A percentile compares a stretch with the other conserved stretches of the same genome.
Conservation (phyloP, 2,888 invertebrate genomes). For the Melanotus villosus region DNA sequence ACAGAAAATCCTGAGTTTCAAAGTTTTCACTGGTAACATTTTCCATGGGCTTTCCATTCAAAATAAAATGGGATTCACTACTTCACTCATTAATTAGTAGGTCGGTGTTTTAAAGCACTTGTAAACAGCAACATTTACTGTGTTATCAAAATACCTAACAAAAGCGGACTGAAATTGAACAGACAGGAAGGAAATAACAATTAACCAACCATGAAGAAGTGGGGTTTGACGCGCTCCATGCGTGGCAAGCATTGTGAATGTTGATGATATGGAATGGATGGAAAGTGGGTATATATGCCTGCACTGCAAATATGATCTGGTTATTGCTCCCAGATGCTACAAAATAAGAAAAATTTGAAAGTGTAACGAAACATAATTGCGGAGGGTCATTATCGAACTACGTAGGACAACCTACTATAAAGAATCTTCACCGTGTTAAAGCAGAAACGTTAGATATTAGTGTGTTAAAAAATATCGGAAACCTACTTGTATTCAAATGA, state of each 20-base stretch:
- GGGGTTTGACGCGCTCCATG: constrained; percentile 49
- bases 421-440: too few relatives aligned
- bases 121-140: constrained; percentile 3
- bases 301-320: constrained; percentile 34
- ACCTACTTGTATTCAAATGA: too few relatives aligned
- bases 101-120: neutral
- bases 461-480: too few relatives aligned
- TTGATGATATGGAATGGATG: constrained; percentile 44
- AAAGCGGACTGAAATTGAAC: constrained; percentile 52
- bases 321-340: constrained; percentile 33
- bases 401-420: neutral
- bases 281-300: constrained; percentile 42
- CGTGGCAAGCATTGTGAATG: constrained; percentile 43
- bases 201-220: constrained; percentile 66
- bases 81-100: constrained; percentile 7
- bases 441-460: too few relatives aligned
- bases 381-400: neutral
- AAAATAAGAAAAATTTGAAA: constrained; percentile 21
- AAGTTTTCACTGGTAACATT: neutral
- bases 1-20: neutral
- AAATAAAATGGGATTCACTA: neutral
- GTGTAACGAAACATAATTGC: constrained; percentile 17
- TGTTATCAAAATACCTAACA: constrained; percentile 48
- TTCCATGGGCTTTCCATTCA: too few relatives aligned
- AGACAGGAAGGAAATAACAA: constrained; percentile 68